A percentile compares a stretch with the other conserved stretches of the same genome.
phyloP scores from a whole-genome alignment of 2,113 vertebrate species.

The Peromyscus polionotus region DNA sequence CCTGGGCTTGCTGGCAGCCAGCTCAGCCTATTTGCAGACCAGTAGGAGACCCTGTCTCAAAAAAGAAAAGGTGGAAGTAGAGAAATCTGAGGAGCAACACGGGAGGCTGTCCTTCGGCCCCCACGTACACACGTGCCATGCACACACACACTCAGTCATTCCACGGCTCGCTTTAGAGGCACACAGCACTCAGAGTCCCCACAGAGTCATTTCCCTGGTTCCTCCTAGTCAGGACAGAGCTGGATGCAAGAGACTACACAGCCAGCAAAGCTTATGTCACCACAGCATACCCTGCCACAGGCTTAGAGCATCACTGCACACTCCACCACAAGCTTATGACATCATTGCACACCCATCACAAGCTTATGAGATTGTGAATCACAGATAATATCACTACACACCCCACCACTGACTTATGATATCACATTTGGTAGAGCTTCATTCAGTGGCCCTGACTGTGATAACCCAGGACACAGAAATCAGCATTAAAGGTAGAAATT shows the following conservation, averaged over 20 bases:
- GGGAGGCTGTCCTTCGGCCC: not conserved
- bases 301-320: too few species aligned
- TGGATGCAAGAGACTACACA: not conserved
- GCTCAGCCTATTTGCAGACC: not conserved
- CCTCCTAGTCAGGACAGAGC: not conserved
- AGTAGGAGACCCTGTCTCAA: too few species aligned
- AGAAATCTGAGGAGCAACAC: not conserved
- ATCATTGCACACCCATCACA: not conserved
- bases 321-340: too few species aligned
- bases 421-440: not conserved
- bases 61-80: not conserved
- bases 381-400: not conserved
- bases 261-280: not conserved
- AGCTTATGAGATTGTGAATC: not conserved
- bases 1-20: not conserved
- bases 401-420: not conserved
- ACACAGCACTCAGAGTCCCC: not conserved
- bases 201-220: not conserved
- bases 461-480: slow-evolving; percentile 7
- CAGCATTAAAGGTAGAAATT: not conserved
- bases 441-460: not conserved
- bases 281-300: not conserved
- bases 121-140: not conserved
- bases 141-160: not conserved
- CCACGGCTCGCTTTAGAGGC: not conserved